These are phyloP conservation scores for Xerus rutilus DNA, from an alignment of 2,797 vertebrate species.

Conservation along the genomic window DNA sequence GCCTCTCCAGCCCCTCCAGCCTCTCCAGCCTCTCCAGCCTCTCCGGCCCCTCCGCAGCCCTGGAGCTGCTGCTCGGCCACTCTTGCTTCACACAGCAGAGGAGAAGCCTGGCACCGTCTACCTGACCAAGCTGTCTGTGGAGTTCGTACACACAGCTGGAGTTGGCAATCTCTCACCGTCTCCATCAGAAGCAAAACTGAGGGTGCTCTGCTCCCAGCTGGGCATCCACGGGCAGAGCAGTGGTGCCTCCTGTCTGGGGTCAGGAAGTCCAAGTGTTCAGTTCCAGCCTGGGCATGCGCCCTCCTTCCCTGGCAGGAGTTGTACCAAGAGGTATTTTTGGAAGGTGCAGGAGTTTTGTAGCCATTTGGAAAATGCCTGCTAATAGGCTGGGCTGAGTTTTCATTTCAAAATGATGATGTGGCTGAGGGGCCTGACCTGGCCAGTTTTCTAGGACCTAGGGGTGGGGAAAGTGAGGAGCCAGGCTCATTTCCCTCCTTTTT, in stretches of 20 bases:
- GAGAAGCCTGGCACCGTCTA: background rate
- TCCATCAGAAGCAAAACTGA: background rate
- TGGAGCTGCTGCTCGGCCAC: background rate
- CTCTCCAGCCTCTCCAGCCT: too few relatives aligned
- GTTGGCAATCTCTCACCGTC: background rate
- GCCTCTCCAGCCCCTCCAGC: too few relatives aligned
- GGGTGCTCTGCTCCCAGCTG: background rate
- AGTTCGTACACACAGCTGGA: background rate
- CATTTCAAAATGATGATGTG: conserved; percentile 82
- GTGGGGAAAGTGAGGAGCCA: conserved; percentile 62
- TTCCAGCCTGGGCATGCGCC: conserved; percentile 69
- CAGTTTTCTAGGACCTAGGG: conserved; percentile 47
- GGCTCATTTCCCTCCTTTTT: conserved; percentile 20
- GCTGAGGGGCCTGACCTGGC: conserved; percentile 76
- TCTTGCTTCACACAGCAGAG: background rate
- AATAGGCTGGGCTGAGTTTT: conserved; percentile 73
- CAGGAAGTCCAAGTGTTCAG: conserved; percentile 1
- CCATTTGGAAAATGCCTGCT: conserved; percentile 81
- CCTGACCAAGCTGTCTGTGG: background rate
- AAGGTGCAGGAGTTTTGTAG: conserved; percentile 74
- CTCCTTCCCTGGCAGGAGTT: conserved; percentile 69
- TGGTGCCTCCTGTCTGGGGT: conserved; percentile 54
- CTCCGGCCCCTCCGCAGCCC: background rate
- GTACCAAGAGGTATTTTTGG: conserved; percentile 81
- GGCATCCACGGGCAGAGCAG: background rate